Conservation (phyloP, 2,113 vertebrate genomes). For the Melanocharis versteri region DNA sequence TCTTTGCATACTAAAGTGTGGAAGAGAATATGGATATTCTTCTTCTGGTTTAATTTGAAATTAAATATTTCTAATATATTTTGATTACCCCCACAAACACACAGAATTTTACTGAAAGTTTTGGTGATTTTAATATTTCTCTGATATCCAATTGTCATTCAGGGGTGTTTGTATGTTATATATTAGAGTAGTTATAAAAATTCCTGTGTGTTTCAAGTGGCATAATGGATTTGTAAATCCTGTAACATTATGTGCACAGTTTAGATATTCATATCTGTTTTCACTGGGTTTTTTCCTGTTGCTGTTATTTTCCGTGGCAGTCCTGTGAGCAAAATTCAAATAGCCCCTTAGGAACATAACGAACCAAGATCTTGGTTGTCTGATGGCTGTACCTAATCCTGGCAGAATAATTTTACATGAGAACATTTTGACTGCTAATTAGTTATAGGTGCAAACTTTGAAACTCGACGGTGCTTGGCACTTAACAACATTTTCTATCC, state of each 20-base stretch:
- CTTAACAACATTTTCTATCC: not conserved
- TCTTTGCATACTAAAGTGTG: not conserved
- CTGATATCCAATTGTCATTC: not conserved
- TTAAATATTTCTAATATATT: not conserved
- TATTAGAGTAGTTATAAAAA: not conserved
- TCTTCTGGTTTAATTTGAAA: not conserved
- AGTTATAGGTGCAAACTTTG: not conserved
- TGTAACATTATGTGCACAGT: not conserved
- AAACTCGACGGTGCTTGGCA: not conserved
- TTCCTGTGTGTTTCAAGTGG: not conserved
- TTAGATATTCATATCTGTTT: not conserved
- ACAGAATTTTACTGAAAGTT: not conserved
- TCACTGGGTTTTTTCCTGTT: not conserved
- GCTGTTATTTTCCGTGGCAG: not conserved
- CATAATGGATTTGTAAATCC: not conserved
- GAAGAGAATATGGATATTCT: not conserved
- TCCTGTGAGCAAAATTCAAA: not conserved
- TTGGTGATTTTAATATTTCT: not conserved
- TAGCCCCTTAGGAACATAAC: not conserved
- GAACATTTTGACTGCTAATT: not conserved
- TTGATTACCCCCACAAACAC: not conserved
- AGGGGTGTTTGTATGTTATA: not conserved
- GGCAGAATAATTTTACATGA: not conserved
- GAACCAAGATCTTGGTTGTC: not conserved
- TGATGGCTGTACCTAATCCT: not conserved